Evolutionary conservation across 2,888 invertebrate genomes (phyloP), one percentile per base, ranked within the genome.

Genomic region (Drosophila anomalata): DNA sequence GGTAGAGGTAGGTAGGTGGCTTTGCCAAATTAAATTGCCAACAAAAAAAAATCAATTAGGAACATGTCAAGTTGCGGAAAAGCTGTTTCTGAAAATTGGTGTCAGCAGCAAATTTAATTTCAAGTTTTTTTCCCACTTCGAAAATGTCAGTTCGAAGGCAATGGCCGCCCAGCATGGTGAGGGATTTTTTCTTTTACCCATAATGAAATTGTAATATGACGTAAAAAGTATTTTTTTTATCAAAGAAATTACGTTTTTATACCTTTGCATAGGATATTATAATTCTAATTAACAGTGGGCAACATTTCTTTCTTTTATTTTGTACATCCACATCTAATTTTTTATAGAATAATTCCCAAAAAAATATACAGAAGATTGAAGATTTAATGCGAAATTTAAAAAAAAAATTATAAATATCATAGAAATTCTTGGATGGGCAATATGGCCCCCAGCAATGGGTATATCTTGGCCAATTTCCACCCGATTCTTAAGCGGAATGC

Each of bases 1-100:
- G 56, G 60, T 68, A 54, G 68, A 66, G 68, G 78, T 55, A 66
- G 70, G 78, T 59, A 68, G 70, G 76, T 59, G 52, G 69, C 76
- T 76, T 74, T 88, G 79, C 80, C 89, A 88, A 88, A 89, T 89
- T 87, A 89, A 88, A 89, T 89, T 89, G 89, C 79, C 85, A 85
- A 82, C 84, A 87, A 76, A 12, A 60, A 67, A 78, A 80, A 86
- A 87, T 89, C 88, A 88, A 88, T 88, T 88, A 88, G 89, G 83
- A 86, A 80, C 88, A 89, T 86, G 89, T 89, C 87, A 89, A 86
- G 79, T 76, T 80, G 78, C 76, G 86, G 77, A 85, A 87, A 85
- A 87, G 79, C 89, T 87, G 86, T 79, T 84, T 78, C 78, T 77
- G 77, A 84, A 84, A 84, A 84, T 89, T 69, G 83, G 89, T 84